phyloP scores from a whole-genome alignment of 2,113 vertebrate genomes.

The Dryoscopus gambensis region DNA sequence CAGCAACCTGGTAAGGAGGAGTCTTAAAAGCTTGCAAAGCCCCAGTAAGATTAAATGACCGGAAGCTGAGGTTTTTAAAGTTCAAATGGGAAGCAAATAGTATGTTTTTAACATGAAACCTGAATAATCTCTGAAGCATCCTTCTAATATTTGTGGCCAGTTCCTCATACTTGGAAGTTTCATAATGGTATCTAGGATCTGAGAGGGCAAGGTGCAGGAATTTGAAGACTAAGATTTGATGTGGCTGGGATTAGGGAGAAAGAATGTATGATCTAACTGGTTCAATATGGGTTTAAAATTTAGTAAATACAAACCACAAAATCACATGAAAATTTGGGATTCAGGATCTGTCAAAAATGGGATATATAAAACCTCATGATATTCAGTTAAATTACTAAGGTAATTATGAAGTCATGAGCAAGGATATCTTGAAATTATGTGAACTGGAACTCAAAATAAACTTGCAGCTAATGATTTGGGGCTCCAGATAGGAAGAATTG shows the following conservation, averaged over 20 bases:
- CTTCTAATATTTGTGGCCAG: background rate
- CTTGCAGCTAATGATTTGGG: background rate
- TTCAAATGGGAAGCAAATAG: background rate
- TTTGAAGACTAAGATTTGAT: background rate
- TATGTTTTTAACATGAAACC: background rate
- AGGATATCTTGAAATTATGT: background rate
- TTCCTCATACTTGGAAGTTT: background rate
- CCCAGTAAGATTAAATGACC: background rate
- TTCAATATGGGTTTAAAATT: background rate
- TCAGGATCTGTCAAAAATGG: background rate
- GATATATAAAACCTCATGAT: background rate
- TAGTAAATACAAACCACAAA: background rate
- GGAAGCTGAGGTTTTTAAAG: background rate
- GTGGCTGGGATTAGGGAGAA: background rate
- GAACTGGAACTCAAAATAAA: background rate
- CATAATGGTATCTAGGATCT: background rate
- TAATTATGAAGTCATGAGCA: background rate
- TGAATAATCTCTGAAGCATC: background rate
- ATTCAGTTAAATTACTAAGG: background rate
- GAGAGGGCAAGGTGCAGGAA: background rate
- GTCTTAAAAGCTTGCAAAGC: background rate
- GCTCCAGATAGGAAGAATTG: background rate
- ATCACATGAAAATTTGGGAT: background rate
- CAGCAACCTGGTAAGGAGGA: background rate
- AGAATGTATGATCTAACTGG: background rate